phyloP scores from a whole-genome alignment of 2,113 vertebrate species.

The Cheilinus undulatus region DNA sequence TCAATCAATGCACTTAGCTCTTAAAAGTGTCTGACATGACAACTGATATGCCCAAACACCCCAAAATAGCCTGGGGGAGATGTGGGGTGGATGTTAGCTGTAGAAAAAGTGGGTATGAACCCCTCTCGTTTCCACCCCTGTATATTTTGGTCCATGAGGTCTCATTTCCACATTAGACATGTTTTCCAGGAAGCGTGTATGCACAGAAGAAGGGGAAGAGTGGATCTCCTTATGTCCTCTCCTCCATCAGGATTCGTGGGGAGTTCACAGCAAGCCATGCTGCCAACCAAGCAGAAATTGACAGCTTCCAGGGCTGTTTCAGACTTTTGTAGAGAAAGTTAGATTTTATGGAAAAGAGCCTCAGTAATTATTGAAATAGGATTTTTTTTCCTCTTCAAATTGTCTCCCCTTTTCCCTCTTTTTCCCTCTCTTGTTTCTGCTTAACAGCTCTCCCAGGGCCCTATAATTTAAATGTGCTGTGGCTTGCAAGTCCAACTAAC shows the following conservation, averaged over 20 bases:
- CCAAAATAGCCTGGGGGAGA: slow-evolving; percentile 73
- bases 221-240: slow-evolving; percentile 32
- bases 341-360: slow-evolving; percentile 75
- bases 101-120: slow-evolving; percentile 32
- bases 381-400: slow-evolving; percentile 39
- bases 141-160: slow-evolving; percentile 43
- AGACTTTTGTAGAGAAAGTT: slow-evolving; percentile 56
- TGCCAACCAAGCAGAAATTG: slow-evolving; percentile 28
- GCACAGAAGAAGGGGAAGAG: slow-evolving; percentile 44
- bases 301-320: slow-evolving; percentile 58
- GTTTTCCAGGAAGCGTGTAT: slow-evolving; percentile 47
- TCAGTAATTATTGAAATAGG: slow-evolving; percentile 69
- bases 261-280: slow-evolving; percentile 14
- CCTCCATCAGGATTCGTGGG: slow-evolving; percentile 42
- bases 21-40: slow-evolving; percentile 79
- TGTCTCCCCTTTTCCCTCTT: slow-evolving; percentile 7
- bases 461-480: slow-evolving; percentile 79
- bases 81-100: slow-evolving; percentile 42
- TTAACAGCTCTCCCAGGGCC: slow-evolving; percentile 66
- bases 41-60: slow-evolving; percentile 68
- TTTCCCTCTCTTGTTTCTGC: slow-evolving; percentile 59
- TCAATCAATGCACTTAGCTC: slow-evolving; percentile 83
- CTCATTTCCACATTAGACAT: slow-evolving; percentile 51
- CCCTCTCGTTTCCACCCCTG: neutral
- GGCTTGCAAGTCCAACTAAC: slow-evolving; percentile 70